phyloP scores from a whole-genome alignment of 37 sponge, comb jelly and placozoan genomes.

The Petrosia ficiformis region DNA sequence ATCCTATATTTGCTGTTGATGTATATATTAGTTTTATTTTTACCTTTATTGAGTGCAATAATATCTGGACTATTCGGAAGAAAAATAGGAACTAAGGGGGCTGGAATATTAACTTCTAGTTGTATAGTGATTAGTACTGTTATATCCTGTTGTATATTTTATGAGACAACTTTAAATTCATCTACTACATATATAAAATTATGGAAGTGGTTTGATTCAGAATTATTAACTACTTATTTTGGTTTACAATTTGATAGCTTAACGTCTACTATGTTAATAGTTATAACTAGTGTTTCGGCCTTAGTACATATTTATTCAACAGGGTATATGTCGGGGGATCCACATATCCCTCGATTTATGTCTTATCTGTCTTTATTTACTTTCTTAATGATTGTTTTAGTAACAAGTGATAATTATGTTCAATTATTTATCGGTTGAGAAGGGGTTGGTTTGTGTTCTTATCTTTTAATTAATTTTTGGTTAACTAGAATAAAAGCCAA shows the following conservation, averaged over 20 bases:
- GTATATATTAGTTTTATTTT: slow-evolving; percentile 69
- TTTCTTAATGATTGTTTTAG: slow-evolving; percentile 81
- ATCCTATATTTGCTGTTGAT: too few relatives aligned
- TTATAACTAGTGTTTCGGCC: slow-evolving; percentile 72
- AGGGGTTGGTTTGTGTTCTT: slow-evolving; percentile 76
- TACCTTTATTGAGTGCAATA: slow-evolving; percentile 73
- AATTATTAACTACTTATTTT: too few relatives aligned
- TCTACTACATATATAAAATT: slow-evolving; percentile 56
- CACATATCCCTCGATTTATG: slow-evolving; percentile 78
- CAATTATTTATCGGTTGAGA: slow-evolving; percentile 85
- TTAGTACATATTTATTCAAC: too few relatives aligned
- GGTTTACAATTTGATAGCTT: slow-evolving; percentile 75
- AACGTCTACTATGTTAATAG: slow-evolving; percentile 59
- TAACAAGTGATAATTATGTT: slow-evolving; percentile 80
- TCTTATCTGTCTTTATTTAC: slow-evolving; percentile 83
- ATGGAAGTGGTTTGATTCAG: slow-evolving; percentile 57
- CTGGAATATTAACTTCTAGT: slow-evolving; percentile 49
- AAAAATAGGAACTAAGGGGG: slow-evolving; percentile 54
- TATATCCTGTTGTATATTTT: slow-evolving; percentile 59
- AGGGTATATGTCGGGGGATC: slow-evolving; percentile 70
- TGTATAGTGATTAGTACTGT: slow-evolving; percentile 34
- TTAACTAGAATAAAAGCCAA: slow-evolving; percentile 72
- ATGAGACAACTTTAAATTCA: slow-evolving; percentile 46
- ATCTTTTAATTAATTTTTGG: slow-evolving; percentile 79
- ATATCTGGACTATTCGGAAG: slow-evolving; percentile 69